Evolutionary conservation across 2,888 invertebrate genomes (phyloP), one percentile per base, ranked within the genome.

Genomic region (Aplocera efformata): DNA sequence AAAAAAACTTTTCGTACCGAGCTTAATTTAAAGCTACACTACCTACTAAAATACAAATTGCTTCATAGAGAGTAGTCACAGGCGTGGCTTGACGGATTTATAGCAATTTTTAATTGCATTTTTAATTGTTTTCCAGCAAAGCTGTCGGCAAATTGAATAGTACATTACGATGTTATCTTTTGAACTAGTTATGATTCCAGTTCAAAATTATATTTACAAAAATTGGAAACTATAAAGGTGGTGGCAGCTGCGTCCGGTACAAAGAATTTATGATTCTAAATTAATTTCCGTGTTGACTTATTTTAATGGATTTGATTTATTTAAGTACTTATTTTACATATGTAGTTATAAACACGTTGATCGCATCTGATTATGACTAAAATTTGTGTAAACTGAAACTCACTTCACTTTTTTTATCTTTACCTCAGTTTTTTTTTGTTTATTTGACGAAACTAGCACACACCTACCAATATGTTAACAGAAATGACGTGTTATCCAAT

Each of bases 71-170:
- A 17, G 13, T 17, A 5, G 13, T 2, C 13, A 17, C 13, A 75
- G 80, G 82, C 79, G 81, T 72, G 65, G 72, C 69, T 57, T 75
- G 82, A 83, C 65, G 83, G 79, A 85, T 85, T 85, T 86, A 85
- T 79, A 76, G 68, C 62, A 58, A 58, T 69, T 74, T 82, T 77
- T 83, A 86, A 86, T 85, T 84, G 77, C 73, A 66, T 84, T 86
- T 85, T 84, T 80, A 84, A 85, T 85, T 86, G 82, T 83, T 83
- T 81, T 79, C 71, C 75, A 77, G 80, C 83, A 71, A 72, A 68
- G 72, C 74, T 74, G 68, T 63, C 71, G 73, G 76, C 76, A 79
- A 85, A 84, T 84, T 83, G 81, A 85, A 85, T 70, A 69, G 52
- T 27, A 13, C 8, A 10, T 29, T 9, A 52, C 45, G 72, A 80